These are phyloP conservation scores for Zaprionus davidi DNA, from an alignment of 1,140 invertebrate species.

Conservation along the genomic window DNA sequence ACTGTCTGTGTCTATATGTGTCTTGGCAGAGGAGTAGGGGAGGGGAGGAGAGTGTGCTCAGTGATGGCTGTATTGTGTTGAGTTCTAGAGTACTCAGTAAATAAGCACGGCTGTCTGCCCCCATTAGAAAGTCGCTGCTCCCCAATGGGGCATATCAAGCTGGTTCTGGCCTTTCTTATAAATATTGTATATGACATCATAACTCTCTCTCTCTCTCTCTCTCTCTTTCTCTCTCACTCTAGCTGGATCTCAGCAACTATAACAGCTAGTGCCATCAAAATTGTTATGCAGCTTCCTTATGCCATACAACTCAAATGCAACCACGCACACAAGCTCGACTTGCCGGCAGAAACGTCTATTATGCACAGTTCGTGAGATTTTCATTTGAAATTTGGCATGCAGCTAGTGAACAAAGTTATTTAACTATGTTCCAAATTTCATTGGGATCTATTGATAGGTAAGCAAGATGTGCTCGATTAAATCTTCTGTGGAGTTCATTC, in stretches of 20 bases:
- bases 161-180: background rate
- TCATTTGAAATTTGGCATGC: background rate
- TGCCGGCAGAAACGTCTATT: background rate
- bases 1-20: background rate
- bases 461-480: background rate
- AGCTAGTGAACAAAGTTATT: background rate
- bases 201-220: too few species aligned
- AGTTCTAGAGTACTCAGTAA: slow-evolving; percentile 58
- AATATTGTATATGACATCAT: too few species aligned
- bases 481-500: too few species aligned
- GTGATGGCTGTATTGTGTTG: slow-evolving; percentile 10
- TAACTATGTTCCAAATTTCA: background rate
- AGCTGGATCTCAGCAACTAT: too few species aligned
- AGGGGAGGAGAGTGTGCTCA: background rate
- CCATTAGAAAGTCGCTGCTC: background rate
- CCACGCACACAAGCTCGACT: background rate
- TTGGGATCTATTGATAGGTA: background rate
- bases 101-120: slow-evolving; percentile 45
- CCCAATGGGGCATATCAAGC: background rate
- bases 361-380: background rate
- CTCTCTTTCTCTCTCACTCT: too few species aligned
- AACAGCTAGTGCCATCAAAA: too few species aligned
- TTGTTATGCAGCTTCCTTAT: too few species aligned
- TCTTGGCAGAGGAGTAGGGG: too few species aligned
- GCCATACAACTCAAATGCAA: too few species aligned